Percentiles rank a stretch among this genome's conserved stretches.
These are phyloP conservation scores for Choloepus hoffmanni DNA, from an alignment of 2,113 vertebrate species.

Conservation along the genomic window DNA sequence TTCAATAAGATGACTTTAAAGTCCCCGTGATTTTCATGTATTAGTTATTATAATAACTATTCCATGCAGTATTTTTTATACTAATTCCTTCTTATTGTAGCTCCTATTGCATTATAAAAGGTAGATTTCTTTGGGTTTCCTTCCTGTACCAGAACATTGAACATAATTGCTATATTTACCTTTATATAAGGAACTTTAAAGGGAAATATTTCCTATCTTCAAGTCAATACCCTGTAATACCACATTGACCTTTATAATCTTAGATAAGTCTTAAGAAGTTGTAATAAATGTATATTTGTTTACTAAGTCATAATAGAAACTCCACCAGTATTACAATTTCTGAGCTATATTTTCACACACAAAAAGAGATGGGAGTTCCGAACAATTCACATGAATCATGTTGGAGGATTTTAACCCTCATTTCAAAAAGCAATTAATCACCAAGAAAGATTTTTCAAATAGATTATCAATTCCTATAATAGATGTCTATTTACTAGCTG, in stretches of 20 bases:
- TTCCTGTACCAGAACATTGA: background rate
- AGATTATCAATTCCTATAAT: background rate
- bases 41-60: conserved; percentile 29
- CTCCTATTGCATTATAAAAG: background rate
- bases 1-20: conserved; percentile 15
- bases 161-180: background rate
- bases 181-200: background rate
- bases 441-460: conserved; percentile 21
- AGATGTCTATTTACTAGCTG: background rate
- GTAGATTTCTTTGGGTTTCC: conserved; percentile 18
- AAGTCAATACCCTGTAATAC: background rate
- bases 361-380: background rate
- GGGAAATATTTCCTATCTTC: background rate
- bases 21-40: background rate
- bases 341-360: conserved; percentile 27
- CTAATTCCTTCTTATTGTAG: background rate
- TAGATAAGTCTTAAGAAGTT: conserved; percentile 40
- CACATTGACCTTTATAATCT: background rate
- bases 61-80: background rate
- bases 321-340: conserved; percentile 2
- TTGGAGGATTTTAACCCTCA: conserved; percentile 34
- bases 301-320: conserved; percentile 32
- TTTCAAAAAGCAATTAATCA: conserved; percentile 27
- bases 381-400: background rate
- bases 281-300: background rate